Base-by-base conservation (phyloP, 2,888 invertebrate genomes). In the Tenthredo scrophulariae region DNA sequence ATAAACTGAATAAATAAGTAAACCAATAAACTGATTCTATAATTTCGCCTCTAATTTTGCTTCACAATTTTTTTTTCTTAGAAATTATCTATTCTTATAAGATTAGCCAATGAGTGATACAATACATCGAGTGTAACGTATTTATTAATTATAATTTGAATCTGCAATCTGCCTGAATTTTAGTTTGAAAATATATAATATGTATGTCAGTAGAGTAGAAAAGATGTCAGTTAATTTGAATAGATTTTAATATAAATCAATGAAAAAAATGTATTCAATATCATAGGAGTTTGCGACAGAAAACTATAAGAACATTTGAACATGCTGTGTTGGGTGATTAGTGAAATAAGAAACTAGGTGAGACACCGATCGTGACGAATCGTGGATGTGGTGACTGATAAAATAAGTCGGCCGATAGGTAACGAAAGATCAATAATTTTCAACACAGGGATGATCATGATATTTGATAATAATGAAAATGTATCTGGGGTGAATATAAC, bases 311-410 rank as follows among this genome's bases (percentile, higher is more conserved):
- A 72, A 72, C 43, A 43, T 43, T 74, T 43, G 2, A 43, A 74
- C 72, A 74, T 74, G 72, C 72, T 43, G 72, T 43, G 40, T n/a
- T 22, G 33, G 26, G 18, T 33, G 18, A 33, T 29, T 67, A 33
- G 26, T 62, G 62, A 26, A 26, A 62, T 62, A 13, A 62, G 62
- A 26, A 62, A 62, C 62, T 62, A 62, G 62, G 62, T 62, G 26
- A 62, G 62, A 62, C 62, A 62, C 26, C 13, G 26, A 62, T 62
- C 13, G 62, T 70, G 70, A 70, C n/a, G n/a, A 70, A 37, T 70
- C 33, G 37, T n/a, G 29, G 18, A 70, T 37, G n/a, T 1, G 40
- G 15, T 7, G 15, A 13, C 9, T 40, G 40, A 74, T 40, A n/a
- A 72, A 43, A 40, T n/a, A 40, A 46, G 46, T 15, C 4, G 33